phyloP scores from a whole-genome alignment of 2,888 invertebrate species.

The Sphaeridia pumilis region DNA sequence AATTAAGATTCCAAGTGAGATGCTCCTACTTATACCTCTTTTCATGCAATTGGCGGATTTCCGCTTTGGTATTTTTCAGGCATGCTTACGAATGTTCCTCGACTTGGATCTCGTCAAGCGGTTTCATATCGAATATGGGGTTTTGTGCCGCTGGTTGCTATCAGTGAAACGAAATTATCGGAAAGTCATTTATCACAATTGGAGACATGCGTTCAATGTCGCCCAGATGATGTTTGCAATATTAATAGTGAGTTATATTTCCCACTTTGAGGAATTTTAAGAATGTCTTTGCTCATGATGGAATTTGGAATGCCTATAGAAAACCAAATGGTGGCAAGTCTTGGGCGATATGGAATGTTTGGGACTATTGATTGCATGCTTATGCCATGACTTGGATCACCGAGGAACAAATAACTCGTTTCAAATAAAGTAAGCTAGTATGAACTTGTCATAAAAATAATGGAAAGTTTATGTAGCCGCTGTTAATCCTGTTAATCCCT shows the following conservation, averaged over 20 bases:
- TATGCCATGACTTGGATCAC: constrained; percentile 54
- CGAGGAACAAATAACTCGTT: constrained; percentile 94
- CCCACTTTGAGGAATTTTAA: background rate
- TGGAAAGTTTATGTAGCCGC: background rate
- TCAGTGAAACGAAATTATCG: constrained; percentile 92
- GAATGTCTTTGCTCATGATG: background rate
- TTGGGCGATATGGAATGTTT: constrained; percentile 84
- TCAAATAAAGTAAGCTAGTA: constrained; percentile 91
- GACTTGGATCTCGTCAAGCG: constrained; percentile 83
- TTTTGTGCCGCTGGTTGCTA: constrained; percentile 77
- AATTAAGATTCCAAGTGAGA: constrained; percentile 25
- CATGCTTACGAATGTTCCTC: constrained; percentile 87
- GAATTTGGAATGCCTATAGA: constrained; percentile 45
- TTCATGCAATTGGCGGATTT: too few relatives aligned
- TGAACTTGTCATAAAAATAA: constrained; percentile 24
- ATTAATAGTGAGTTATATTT: constrained; percentile 55
- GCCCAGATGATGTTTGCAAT: constrained; percentile 97
- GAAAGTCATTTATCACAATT: constrained; percentile 89
- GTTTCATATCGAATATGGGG: constrained; percentile 86
- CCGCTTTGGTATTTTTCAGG: constrained; percentile 43
- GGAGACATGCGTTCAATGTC: constrained; percentile 94
- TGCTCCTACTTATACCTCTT: background rate
- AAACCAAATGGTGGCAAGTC: constrained; percentile 86
- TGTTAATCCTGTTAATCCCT: background rate
- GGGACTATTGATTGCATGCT: constrained; percentile 79